These are phyloP conservation scores for Kuschelorhynchus macadamiae DNA, from an alignment of 2,888 invertebrate genomes.

Conservation along the genomic window DNA sequence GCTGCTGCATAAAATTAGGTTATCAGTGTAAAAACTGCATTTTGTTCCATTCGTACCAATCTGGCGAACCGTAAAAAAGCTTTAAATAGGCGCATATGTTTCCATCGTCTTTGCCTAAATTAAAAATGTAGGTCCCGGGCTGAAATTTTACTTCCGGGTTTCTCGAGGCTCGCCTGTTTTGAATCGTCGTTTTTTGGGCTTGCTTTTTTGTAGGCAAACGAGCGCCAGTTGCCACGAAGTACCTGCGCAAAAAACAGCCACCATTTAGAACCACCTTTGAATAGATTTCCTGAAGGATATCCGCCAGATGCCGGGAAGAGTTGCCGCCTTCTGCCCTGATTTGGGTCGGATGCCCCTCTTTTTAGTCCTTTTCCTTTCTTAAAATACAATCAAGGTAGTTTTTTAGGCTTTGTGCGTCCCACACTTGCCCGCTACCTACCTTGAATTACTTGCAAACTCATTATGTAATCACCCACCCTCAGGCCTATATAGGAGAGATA, in stretches of 20 bases:
- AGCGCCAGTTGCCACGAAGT: constrained; percentile 42
- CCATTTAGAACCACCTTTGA: constrained; percentile 54
- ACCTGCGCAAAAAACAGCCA: constrained; percentile 51
- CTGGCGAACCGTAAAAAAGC: constrained; percentile 34
- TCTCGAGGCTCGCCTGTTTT: constrained; percentile 29
- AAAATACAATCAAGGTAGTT: constrained; percentile 41
- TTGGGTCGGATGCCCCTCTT: constrained; percentile 44
- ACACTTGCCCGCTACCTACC: constrained; percentile 44
- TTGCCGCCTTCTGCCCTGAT: constrained; percentile 45
- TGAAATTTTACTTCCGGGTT: constrained; percentile 45
- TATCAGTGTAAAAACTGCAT: constrained; percentile 42
- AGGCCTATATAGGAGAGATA: too few relatives aligned
- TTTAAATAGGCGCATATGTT: constrained; percentile 48
- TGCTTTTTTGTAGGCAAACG: constrained; percentile 46
- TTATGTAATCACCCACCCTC: constrained; percentile 20
- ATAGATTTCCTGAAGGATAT: constrained; percentile 60
- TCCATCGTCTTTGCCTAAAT: constrained; percentile 33
- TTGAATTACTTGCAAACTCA: constrained; percentile 18
- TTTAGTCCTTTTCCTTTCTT: constrained; percentile 34
- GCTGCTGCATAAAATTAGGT: constrained; percentile 34
- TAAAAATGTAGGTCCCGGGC: constrained; percentile 47
- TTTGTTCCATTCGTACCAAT: constrained; percentile 29
- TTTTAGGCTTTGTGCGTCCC: constrained; percentile 31
- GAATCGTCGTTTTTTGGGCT: constrained; percentile 34
- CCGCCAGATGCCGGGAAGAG: constrained; percentile 58